Evolutionary conservation across 2,797 vertebrate species (phyloP).

Genomic region (Pseudocheirus occidentalis): DNA sequence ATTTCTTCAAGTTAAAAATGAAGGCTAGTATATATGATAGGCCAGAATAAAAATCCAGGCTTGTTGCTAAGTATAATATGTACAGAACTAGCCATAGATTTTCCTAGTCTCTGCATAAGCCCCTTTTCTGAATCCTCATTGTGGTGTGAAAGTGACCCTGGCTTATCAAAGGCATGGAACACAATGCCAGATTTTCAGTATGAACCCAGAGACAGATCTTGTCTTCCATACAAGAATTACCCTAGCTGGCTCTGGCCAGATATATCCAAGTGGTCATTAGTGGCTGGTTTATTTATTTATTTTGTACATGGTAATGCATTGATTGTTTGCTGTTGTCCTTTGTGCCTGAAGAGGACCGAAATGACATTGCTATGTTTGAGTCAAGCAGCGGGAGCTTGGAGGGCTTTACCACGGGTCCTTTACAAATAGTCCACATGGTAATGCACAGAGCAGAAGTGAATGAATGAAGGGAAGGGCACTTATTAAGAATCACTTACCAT

Average conservation of each 20-base stretch:
- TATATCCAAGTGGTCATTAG: not conserved
- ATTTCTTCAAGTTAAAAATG: not conserved
- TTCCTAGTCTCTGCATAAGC: not conserved
- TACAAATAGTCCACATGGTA: not conserved
- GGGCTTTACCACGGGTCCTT: not conserved
- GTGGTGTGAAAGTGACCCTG: not conserved
- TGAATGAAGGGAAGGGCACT: too few species aligned
- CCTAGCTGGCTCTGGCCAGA: not conserved
- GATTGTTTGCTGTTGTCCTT: not conserved
- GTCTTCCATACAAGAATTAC: not conserved
- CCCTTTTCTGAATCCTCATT: too few species aligned
- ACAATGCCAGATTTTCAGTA: not conserved
- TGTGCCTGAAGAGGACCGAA: not conserved
- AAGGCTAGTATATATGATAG: not conserved
- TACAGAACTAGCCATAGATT: not conserved
- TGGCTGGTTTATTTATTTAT: not conserved
- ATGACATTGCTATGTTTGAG: not conserved
- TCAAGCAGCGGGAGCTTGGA: not conserved
- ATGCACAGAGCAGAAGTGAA: too few species aligned
- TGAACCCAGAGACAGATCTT: too few species aligned
- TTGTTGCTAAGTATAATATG: not conserved
- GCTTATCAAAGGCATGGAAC: not conserved
- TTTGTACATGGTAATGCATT: not conserved
- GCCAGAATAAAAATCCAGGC: not conserved
- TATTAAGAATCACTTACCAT: too few species aligned